Conservation (phyloP, 2,113 vertebrate species). For the Eulemur rufifrons region DNA sequence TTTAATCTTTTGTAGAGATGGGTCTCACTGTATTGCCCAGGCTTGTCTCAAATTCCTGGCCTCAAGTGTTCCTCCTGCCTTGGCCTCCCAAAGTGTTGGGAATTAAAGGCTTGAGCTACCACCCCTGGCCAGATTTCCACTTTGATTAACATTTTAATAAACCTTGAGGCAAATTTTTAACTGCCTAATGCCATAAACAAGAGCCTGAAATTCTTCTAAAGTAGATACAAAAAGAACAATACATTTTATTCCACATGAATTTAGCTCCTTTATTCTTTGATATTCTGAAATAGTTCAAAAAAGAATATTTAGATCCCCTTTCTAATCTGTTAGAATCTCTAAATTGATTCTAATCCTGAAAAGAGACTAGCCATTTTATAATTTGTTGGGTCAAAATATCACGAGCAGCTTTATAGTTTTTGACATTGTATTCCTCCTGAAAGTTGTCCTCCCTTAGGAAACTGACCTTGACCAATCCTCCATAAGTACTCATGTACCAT, state of each 20-base stretch:
- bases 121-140: neutral
- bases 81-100: no score
- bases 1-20: no score
- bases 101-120: no score
- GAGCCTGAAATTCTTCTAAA: neutral
- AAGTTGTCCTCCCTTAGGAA: neutral
- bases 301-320: neutral
- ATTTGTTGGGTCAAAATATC: neutral
- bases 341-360: slow-evolving; percentile 5
- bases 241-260: neutral
- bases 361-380: neutral
- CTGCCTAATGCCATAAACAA: neutral
- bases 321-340: neutral
- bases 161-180: neutral
- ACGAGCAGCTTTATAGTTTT: neutral
- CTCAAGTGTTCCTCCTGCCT: no score
- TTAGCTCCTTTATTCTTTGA: slow-evolving; percentile 9
- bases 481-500: neutral
- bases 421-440: neutral
- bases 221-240: neutral
- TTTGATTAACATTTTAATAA: slow-evolving; percentile 20
- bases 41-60: no score
- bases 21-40: no score
- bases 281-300: slow-evolving; percentile 18
- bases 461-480: neutral